Conservation (phyloP, 2,113 vertebrate species). For the Conger conger region DNA sequence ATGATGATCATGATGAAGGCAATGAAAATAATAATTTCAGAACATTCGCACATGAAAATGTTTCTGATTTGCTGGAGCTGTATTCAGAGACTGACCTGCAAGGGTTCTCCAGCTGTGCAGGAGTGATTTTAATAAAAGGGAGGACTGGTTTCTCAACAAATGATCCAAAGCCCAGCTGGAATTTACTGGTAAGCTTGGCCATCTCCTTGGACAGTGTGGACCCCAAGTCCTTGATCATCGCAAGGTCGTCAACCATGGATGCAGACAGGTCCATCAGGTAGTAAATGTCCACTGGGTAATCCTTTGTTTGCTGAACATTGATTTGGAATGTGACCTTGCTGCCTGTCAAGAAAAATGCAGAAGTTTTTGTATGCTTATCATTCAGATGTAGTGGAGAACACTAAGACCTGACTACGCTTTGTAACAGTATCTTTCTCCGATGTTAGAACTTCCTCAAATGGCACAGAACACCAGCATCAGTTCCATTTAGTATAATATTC, state of each 20-base stretch:
- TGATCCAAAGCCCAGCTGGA: slow-evolving; percentile 92
- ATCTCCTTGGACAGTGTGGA: slow-evolving; percentile 90
- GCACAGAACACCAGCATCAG: background rate
- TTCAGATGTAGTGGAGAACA: background rate
- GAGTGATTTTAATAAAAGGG: slow-evolving; percentile 87
- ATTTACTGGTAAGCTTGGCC: slow-evolving; percentile 93
- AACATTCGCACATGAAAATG: background rate
- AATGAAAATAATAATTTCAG: background rate
- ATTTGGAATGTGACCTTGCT: slow-evolving; percentile 84
- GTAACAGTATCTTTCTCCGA: background rate
- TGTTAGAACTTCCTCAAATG: background rate
- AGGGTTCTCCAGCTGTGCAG: slow-evolving; percentile 82
- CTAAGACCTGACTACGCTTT: background rate
- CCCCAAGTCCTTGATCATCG: slow-evolving; percentile 87
- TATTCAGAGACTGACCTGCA: slow-evolving; percentile 77
- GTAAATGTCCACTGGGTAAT: slow-evolving; percentile 95
- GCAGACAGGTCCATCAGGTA: slow-evolving; percentile 98
- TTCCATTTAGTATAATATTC: background rate
- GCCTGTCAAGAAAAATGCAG: slow-evolving; percentile 62
- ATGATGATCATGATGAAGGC: background rate
- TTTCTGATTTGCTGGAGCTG: background rate
- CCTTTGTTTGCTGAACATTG: slow-evolving; percentile 85
- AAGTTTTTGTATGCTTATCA: slow-evolving; percentile 12
- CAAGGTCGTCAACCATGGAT: slow-evolving; percentile 90
- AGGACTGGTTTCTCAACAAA: slow-evolving; percentile 97